These are phyloP conservation scores for Drosophila nr. medialis DNA, from an alignment of 2,888 invertebrate genomes.

Conservation along the genomic window DNA sequence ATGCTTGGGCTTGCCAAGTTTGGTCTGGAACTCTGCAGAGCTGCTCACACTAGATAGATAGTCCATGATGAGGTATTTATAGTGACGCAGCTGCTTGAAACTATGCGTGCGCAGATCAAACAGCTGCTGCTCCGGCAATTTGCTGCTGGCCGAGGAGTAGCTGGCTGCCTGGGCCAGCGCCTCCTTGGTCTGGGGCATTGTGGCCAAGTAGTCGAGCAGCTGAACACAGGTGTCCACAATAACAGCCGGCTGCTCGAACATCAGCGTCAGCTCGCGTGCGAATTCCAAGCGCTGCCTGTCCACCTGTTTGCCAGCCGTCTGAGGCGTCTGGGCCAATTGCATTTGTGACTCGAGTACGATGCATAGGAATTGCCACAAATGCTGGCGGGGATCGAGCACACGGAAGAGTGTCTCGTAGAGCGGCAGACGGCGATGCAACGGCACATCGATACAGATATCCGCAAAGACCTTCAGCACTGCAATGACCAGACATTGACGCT, in stretches of 20 bases:
- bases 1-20: slow-evolving; percentile 86
- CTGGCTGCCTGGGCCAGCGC: slow-evolving; percentile 57
- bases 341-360: slow-evolving; percentile 90
- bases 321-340: slow-evolving; percentile 85
- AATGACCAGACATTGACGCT: slow-evolving; percentile 85
- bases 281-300: slow-evolving; percentile 88
- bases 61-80: slow-evolving; percentile 91
- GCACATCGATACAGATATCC: slow-evolving; percentile 95
- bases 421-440: slow-evolving; percentile 94
- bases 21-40: slow-evolving; percentile 89
- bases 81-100: slow-evolving; percentile 91
- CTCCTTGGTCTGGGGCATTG: slow-evolving; percentile 88
- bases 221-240: slow-evolving; percentile 88
- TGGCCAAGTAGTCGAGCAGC: slow-evolving; percentile 88
- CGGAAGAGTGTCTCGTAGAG: slow-evolving; percentile 92
- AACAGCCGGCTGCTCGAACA: slow-evolving; percentile 88
- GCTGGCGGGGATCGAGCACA: slow-evolving; percentile 88
- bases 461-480: slow-evolving; percentile 95
- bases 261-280: slow-evolving; percentile 88
- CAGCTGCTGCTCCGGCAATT: slow-evolving; percentile 80
- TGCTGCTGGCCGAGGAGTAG: neutral
- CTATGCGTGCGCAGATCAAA: slow-evolving; percentile 88
- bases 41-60: slow-evolving; percentile 90
- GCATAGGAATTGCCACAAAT: slow-evolving; percentile 90
- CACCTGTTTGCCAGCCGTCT: slow-evolving; percentile 42